Evolutionary conservation across 2,888 invertebrate species (phyloP), one percentile per base, ranked within the genome.

Genomic region (Coecobrya sp.): DNA sequence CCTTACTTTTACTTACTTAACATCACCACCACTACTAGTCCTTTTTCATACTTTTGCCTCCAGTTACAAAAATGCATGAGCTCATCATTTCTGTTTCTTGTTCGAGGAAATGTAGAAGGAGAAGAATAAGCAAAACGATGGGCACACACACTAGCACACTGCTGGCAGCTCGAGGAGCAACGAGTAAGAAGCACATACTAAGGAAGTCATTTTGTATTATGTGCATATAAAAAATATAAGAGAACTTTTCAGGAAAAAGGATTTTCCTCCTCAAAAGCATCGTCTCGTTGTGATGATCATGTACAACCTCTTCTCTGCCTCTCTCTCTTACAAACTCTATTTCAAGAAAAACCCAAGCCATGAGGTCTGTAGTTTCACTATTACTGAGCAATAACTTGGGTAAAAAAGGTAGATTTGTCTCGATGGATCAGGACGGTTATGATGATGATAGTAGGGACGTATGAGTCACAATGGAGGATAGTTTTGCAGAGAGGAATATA

Each of bases 381-480:
- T 81, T 81, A 81, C 81, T 16, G 52, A 59, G 86, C 86, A 92
- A 92, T 84, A 84, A 86, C 92, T 70, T 42, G 85, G 49, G 70
- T 7, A 81, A 62, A 86, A 81, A 88, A 92, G 92, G 88, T 92
- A 85, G 88, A 92, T 89, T 88, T 92, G 85, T 89, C 88, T 92
- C 70, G 88, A 92, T 92, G 92, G 85, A 86, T 92, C 85, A 85
- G 85, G 65, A 85, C 85, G 52, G 85, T 92, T 92, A 89, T 92
- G 92, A 73, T 88, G 65, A 91, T 62, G 19, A 19, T 19, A 62
- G 11, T 25, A 81, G 19, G 81, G n/a, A 19, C 42, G 11, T 68
- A 68, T 62, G 22, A n/a, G 82, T 36, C 62, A 16, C 36, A 19
- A 82, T 59, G 59, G 22, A 36, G n/a, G 13, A 86, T 45, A 86